Evolutionary conservation across 2,888 invertebrate species (phyloP), one percentile per base, ranked within the genome.

Genomic region (Athripsodes cinereus): DNA sequence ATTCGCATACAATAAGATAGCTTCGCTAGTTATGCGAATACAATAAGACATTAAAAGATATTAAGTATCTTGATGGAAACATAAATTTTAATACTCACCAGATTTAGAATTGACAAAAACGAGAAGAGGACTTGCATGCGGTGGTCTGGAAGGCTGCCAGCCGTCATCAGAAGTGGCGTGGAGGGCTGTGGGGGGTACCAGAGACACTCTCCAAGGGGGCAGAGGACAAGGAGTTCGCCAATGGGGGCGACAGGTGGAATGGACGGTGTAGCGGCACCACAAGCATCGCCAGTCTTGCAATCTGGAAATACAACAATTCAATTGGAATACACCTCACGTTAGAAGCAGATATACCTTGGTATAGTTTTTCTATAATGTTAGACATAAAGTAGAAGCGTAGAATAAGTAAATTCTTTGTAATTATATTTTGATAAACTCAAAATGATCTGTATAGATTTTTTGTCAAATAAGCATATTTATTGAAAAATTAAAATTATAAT

Each of bases 61-160:
- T 34, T 10, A 34, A 10, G 8, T 34, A 13, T 13, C 8, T 34
- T 34, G 34, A 34, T 34, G 34, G 34, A 10, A 34, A n/a, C n/a
- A n/a, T n/a, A n/a, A n/a, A n/a, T n/a, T n/a, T n/a, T n/a, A 11
- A 18, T 22, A 10, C 62, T 66, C 61, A 83, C 84, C 86, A 66
- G 96, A 96, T 80, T 96, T 93, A 63, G 96, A 96, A 79, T 98
- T 98, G 69, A 97, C 96, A 73, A 97, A 96, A 62, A 97, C 97
- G 64, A 97, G 84, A 57, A 97, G 84, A 13, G 97, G 97, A 64
- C 18, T 81, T 80, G 66, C 86, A 77, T 20, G 84, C 83, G 34
- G 88, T 87, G 72, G 91, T 89, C 90, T 91, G 90, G 62, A 88
- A 86, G 67, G 90, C 90, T 69, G 90, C 91, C 58, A 76, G 78